Evolutionary conservation across 2,888 invertebrate genomes (phyloP).

Genomic region (Saturnia japonica): DNA sequence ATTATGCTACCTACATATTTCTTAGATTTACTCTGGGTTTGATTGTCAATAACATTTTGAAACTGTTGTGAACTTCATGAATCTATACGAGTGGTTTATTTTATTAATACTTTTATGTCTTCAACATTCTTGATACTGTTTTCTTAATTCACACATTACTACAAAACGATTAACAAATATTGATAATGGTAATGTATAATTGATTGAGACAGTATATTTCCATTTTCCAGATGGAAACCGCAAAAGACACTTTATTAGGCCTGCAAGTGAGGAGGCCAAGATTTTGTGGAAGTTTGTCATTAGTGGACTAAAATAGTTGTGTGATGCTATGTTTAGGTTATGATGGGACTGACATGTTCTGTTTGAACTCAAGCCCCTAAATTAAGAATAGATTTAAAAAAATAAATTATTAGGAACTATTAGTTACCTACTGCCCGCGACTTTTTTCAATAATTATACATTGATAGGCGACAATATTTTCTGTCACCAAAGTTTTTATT

Average conservation of each 20-base stretch:
- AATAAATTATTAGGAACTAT: no score
- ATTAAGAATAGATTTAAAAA: no score
- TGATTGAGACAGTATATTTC: neutral
- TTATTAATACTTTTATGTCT: neutral
- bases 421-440: no score
- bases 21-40: neutral
- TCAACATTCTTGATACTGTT: neutral
- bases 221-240: neutral
- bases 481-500: no score
- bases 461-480: no score
- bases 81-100: neutral
- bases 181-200: slow-evolving; percentile 7
- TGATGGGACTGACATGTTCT: no score
- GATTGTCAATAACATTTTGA: neutral
- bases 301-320: no score
- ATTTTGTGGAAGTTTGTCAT: no score
- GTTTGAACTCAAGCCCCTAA: no score
- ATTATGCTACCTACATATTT: neutral
- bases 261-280: no score
- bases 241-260: neutral
- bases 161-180: slow-evolving; percentile 7
- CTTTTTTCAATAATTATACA: no score
- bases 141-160: neutral
- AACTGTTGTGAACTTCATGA: neutral
- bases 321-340: no score